These are phyloP conservation scores for Rhamnusium bicolor DNA, from an alignment of 2,888 invertebrate species.

Conservation along the genomic window DNA sequence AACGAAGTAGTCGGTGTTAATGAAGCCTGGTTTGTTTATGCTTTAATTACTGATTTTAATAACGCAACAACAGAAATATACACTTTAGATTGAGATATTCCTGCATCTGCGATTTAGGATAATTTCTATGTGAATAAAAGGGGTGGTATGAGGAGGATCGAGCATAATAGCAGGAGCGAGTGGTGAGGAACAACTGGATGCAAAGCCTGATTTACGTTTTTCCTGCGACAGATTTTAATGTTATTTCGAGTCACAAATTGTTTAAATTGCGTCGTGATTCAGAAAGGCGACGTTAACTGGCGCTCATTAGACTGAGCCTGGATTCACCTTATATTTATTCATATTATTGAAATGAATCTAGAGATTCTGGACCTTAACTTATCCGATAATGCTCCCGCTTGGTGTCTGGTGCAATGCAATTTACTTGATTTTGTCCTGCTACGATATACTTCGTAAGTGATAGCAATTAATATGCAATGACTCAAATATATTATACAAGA, in stretches of 20 bases:
- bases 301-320: slow-evolving; percentile 71
- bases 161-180: slow-evolving; percentile 40
- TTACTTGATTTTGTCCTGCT: slow-evolving; percentile 37
- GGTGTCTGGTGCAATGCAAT: slow-evolving; percentile 43
- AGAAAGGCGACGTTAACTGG: slow-evolving; percentile 72
- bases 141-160: slow-evolving; percentile 3
- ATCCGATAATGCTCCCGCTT: slow-evolving; percentile 38
- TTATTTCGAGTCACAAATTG: slow-evolving; percentile 74
- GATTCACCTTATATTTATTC: slow-evolving; percentile 72
- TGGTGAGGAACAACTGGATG: slow-evolving; percentile 64
- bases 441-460: not conserved
- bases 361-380: slow-evolving; percentile 57
- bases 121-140: slow-evolving; percentile 14
- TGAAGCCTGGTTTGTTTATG: not conserved
- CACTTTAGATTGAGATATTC: not conserved
- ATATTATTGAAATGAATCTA: slow-evolving; percentile 71
- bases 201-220: slow-evolving; percentile 73
- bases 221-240: slow-evolving; percentile 73
- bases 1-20: not conserved
- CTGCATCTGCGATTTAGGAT: not conserved
- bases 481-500: too few species aligned
- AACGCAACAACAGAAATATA: not conserved
- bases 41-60: not conserved
- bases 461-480: too few species aligned
- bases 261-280: slow-evolving; percentile 74